Evolutionary conservation across 2,888 invertebrate species (phyloP), one percentile per base, ranked within the genome.

Genomic region (Beris chalybata): DNA sequence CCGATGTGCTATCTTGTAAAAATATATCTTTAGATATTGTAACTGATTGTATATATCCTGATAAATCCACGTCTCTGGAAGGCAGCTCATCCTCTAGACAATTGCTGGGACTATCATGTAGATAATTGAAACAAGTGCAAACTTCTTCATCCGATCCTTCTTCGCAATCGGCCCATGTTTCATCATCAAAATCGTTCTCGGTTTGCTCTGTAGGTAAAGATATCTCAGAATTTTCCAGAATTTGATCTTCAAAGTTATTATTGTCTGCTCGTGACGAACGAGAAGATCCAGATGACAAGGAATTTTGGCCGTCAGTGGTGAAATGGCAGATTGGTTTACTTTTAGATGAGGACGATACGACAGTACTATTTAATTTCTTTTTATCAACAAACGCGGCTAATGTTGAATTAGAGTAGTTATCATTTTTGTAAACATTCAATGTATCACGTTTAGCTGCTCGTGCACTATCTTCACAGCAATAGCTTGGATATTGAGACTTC

Each of bases 101-200:
- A 64, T 38, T 57, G 9, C 38, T 47, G 13, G 45, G 9, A 7
- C 45, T 43, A 44, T 69, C 61, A 30, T 47, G 47, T 7, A 57
- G 9, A 68, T 76, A 74, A 50, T 77, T 77, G 68, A 76, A 77
- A 67, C 81, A 81, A 7, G 82, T 81, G 66, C 81, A 81, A 53
- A 79, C 74, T 70, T 81, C 82, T 69, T 81, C 81, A 68, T 81
- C 79, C 0, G 76, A 78, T 64, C 77, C 79, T 64, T 79, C 81
- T 47, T 81, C 82, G 68, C 79, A 78, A 68, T 80, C 81, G 47
- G 74, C 79, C 78, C 80, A 80, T 0, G 77, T 76, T 30, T 79
- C 78, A 6, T 78, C 74, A 48, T 73, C 72, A 56, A 71, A 74
- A 45, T 73, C 73, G 44, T 73, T 73, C 50, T 70, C 67, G 11